phyloP scores from a whole-genome alignment of 2,113 vertebrate species.

The Polypterus senegalus region DNA sequence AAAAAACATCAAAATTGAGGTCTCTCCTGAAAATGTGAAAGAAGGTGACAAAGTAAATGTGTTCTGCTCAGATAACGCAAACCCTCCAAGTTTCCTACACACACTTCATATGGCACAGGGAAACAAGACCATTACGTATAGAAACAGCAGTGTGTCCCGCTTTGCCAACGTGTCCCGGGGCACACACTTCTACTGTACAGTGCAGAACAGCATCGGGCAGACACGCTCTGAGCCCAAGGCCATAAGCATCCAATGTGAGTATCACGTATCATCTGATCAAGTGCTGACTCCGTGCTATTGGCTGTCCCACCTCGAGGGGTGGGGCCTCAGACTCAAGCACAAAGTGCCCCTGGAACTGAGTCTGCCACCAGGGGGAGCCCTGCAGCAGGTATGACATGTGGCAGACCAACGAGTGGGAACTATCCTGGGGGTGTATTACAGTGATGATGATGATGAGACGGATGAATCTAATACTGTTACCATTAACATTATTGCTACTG shows the following conservation, averaged over 20 bases:
- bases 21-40: constrained; percentile 31
- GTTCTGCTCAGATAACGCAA: constrained; percentile 49
- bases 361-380: background rate
- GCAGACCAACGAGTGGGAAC: no score
- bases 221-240: constrained; percentile 31
- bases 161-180: constrained; percentile 45
- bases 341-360: background rate
- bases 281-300: no score
- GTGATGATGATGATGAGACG: no score
- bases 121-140: constrained; percentile 26
- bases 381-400: no score
- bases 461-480: no score
- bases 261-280: no score
- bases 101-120: constrained; percentile 43
- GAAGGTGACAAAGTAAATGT: constrained; percentile 45
- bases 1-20: constrained; percentile 39
- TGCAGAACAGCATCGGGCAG: constrained; percentile 40
- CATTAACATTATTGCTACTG: no score
- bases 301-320: background rate
- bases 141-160: constrained; percentile 24
- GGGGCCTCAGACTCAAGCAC: background rate
- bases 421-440: no score
- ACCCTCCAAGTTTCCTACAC: constrained; percentile 45
- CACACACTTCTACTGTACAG: constrained; percentile 41
- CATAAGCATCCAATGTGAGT: constrained; percentile 48